Conservation (phyloP, 2,888 invertebrate genomes). For the Allygus modestus region DNA sequence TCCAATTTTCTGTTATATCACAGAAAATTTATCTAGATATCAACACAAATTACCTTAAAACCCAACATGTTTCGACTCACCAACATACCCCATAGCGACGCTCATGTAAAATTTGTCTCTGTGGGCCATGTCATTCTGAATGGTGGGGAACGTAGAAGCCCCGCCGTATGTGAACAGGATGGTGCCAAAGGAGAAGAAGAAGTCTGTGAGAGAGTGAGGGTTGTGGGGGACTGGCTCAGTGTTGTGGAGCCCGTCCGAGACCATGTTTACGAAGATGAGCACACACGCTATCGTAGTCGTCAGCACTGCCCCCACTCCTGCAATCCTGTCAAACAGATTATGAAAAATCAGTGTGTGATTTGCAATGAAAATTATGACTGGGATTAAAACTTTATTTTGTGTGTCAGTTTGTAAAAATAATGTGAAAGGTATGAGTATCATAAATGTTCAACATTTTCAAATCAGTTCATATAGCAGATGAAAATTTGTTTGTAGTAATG, state of each 20-base stretch:
- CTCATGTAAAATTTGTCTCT: conserved; percentile 82
- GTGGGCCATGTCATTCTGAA: conserved; percentile 87
- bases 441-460: too few species aligned
- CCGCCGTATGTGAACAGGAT: conserved; percentile 86
- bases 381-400: too few species aligned
- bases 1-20: too few species aligned
- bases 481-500: too few species aligned
- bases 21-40: too few species aligned
- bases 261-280: conserved; percentile 80
- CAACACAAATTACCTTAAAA: too few species aligned
- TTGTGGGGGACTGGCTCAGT: conserved; percentile 76
- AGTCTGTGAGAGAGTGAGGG: conserved; percentile 79
- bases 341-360: too few species aligned
- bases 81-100: conserved; percentile 79
- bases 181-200: conserved; percentile 84
- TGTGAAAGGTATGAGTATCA: too few species aligned
- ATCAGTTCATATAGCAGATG: too few species aligned
- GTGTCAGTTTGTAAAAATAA: too few species aligned
- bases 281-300: conserved; percentile 81
- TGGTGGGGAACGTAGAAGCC: conserved; percentile 86
- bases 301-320: conserved; percentile 81
- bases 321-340: conserved; percentile 77
- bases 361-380: too few species aligned
- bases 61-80: conserved; percentile 76
- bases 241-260: conserved; percentile 76